Base-by-base conservation (phyloP, 2,113 vertebrate species). In the Aleadryas rufinucha region DNA sequence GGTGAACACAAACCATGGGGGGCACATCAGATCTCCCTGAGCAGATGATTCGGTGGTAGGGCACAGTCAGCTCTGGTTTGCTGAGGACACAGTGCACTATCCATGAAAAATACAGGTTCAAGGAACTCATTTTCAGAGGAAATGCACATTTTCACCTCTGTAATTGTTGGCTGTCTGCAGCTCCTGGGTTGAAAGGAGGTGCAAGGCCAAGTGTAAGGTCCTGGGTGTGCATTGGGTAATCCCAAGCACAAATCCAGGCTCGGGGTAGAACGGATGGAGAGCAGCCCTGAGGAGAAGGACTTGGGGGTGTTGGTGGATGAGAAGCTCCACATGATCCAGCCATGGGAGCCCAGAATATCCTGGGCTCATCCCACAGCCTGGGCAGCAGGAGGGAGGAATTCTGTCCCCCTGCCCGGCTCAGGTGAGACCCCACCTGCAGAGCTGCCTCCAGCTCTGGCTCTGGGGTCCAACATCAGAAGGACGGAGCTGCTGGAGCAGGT, bases 61-160 rank as follows among this genome's bases (percentile, higher is more conserved):
- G 26, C 17, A 53, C 0, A 4, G 61, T 35, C 63, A 66, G 2
- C 39, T 63, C n/a, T 0, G 0, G 28, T 61, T 54, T 71, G 9
- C 39, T 47, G 37, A 61, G 52, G 33, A 56, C 8, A 10, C 15
- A 16, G 39, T 27, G 72, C 24, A 7, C 24, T 18, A 26, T 11
- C 37, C n/a, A 26, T 0, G 3, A 57, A 18, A 92, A 87, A 69
- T 4, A 53, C 6, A 28, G 1, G 2, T 30, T 42, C 30, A 23
- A 72, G 23, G 7, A 39, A 24, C 11, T 24, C 9, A 47, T 39
- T 75, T 57, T 39, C 30, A 42, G 23, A 33, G 17, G 16, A 31
- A 85, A 66, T 6, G 31, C 7, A 28, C 6, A 5, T 70, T 70
- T 92, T 95, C 11, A 52, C 21, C 27, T 61, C 78, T 49, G 2